Percentiles rank a stretch among this genome's conserved stretches.
phyloP scores from a whole-genome alignment of 2,113 vertebrate genomes.

The Polyodon spathula region DNA sequence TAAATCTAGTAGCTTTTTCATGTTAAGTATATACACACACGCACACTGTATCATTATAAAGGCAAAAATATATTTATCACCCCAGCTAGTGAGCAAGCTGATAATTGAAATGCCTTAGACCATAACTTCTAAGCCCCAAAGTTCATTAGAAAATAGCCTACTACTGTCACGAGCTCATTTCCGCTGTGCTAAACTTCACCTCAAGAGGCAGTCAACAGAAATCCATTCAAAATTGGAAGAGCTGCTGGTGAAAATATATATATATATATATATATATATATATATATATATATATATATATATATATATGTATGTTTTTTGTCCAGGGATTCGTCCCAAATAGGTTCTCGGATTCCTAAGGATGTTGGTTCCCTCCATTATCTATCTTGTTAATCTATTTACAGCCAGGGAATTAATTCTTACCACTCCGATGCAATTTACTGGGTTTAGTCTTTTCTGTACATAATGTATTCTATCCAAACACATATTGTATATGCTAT shows the following conservation, averaged over 20 bases:
- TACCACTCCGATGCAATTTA: too few species aligned
- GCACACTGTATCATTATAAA: neutral
- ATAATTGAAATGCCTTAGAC: neutral
- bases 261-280: too few species aligned
- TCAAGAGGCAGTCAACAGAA: neutral
- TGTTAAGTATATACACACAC: neutral
- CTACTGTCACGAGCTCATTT: neutral
- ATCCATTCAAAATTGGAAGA: neutral
- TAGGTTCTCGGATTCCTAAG: too few species aligned
- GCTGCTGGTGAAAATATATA: too few species aligned
- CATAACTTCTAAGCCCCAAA: neutral
- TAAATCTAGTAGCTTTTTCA: neutral
- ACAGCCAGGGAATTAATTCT: too few species aligned
- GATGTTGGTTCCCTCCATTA: too few species aligned
- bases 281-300: too few species aligned
- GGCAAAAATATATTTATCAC: neutral
- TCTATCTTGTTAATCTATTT: too few species aligned
- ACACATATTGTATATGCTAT: neutral
- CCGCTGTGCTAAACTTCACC: neutral
- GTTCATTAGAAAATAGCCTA: neutral
- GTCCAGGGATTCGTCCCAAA: too few species aligned
- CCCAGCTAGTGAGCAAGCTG: neutral
- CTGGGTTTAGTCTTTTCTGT: neutral
- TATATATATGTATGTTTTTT: too few species aligned
- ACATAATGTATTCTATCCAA: neutral